These are phyloP conservation scores for Coboldia fuscipes DNA, from an alignment of 1,140 invertebrate species.

Conservation along the genomic window DNA sequence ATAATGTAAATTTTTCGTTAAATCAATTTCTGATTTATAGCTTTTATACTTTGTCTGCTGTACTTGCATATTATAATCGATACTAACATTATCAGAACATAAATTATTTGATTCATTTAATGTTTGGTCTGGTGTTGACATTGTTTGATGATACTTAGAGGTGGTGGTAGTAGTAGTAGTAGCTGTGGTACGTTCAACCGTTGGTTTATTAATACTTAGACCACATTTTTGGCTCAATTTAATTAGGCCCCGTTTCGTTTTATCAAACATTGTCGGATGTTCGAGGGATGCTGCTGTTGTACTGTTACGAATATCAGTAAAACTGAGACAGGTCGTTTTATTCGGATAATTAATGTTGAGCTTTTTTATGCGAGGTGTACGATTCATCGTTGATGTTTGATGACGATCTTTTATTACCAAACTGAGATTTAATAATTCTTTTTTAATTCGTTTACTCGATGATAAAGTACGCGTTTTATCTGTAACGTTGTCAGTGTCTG, in stretches of 20 bases:
- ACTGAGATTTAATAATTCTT: background rate
- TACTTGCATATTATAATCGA: background rate
- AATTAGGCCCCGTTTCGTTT: background rate
- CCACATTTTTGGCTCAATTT: conserved; percentile 2
- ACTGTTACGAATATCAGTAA: too few relatives aligned
- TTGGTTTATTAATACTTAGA: background rate
- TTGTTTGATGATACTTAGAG: background rate
- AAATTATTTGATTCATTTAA: background rate
- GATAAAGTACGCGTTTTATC: background rate
- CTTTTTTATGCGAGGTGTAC: conserved; percentile 13
- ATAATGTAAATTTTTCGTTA: conserved; percentile 19
- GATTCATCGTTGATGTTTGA: background rate
- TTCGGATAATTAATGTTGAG: conserved; percentile 18
- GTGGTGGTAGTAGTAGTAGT: background rate
- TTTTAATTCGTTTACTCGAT: background rate
- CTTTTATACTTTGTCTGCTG: conserved; percentile 17
- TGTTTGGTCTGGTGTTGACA: background rate
- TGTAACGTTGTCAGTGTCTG: background rate
- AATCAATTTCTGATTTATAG: conserved; percentile 20
- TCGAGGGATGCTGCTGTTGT: background rate
- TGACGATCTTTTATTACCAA: background rate
- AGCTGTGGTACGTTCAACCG: background rate
- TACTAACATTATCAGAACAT: background rate
- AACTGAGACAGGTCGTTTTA: too few relatives aligned
- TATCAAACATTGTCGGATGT: background rate